Conservation (phyloP, 2,797 vertebrate species). For the Pelobates cultripes region DNA sequence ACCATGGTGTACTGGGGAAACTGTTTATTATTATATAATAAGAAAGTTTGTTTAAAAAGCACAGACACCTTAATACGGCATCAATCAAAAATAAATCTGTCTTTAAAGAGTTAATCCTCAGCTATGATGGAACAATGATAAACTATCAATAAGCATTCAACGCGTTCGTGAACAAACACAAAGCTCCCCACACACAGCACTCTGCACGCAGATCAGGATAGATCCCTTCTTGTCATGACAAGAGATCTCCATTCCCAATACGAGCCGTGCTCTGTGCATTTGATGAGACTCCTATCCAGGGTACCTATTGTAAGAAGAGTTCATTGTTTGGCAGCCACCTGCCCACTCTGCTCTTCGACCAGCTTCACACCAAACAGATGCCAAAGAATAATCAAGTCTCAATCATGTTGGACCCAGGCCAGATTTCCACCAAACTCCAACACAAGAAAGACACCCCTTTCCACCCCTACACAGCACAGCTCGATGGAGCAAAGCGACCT, state of each 20-base stretch:
- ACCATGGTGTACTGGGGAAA: too few relatives aligned
- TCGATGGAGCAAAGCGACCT: neutral
- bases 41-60: neutral
- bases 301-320: conserved; percentile 36
- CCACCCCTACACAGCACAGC: neutral
- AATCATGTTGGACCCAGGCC: conserved; percentile 12
- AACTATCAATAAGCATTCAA: neutral
- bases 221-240: conserved; percentile 8
- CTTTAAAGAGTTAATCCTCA: neutral
- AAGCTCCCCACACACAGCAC: neutral
- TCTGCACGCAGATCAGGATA: conserved; percentile 4
- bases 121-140: neutral
- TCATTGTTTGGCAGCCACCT: conserved; percentile 48
- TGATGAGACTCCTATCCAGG: conserved; percentile 30
- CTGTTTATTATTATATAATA: too few relatives aligned
- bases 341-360: conserved; percentile 29
- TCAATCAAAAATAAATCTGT: neutral
- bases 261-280: conserved; percentile 30
- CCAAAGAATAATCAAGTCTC: conserved; percentile 20
- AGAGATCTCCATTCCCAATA: conserved; percentile 6
- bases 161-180: neutral
- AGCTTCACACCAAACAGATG: conserved; percentile 39
- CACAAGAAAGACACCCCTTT: neutral
- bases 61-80: neutral
- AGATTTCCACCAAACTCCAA: conserved; percentile 25